These are phyloP conservation scores for Hipparchia semele DNA, from an alignment of 2,888 invertebrate genomes.

Conservation along the genomic window DNA sequence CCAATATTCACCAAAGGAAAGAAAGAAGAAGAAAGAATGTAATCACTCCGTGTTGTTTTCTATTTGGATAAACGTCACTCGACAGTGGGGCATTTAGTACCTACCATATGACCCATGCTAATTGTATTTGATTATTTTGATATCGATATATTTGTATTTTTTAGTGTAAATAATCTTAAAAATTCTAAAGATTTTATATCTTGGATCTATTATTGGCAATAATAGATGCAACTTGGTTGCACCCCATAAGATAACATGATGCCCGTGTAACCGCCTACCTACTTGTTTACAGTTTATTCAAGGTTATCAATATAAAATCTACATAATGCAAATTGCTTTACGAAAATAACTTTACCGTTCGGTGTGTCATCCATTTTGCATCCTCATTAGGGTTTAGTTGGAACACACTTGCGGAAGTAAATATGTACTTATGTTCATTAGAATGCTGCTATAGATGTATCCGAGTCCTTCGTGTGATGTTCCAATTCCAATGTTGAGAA, in stretches of 20 bases:
- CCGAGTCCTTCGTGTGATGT: slow-evolving; percentile 22
- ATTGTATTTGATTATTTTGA: too few relatives aligned
- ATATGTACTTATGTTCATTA: slow-evolving; percentile 26
- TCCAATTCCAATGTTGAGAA: slow-evolving; percentile 30
- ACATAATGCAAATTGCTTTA: slow-evolving; percentile 18
- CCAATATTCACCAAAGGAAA: too few relatives aligned
- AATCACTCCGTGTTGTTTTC: too few relatives aligned
- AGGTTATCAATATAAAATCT: background rate
- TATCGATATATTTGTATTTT: too few relatives aligned
- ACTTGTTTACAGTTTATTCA: background rate
- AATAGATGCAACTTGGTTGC: background rate
- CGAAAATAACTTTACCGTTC: slow-evolving; percentile 21
- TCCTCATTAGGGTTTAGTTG: slow-evolving; percentile 31
- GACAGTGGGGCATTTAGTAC: too few relatives aligned
- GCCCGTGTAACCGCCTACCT: background rate
- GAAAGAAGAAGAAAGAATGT: too few relatives aligned
- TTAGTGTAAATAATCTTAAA: too few relatives aligned
- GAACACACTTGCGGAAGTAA: slow-evolving; percentile 35
- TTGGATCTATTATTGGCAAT: too few relatives aligned
- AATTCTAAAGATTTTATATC: too few relatives aligned
- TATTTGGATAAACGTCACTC: too few relatives aligned
- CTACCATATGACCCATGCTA: too few relatives aligned
- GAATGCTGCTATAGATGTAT: slow-evolving; percentile 29
- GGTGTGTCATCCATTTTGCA: slow-evolving; percentile 27
- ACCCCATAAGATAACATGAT: background rate